A percentile compares a stretch with the other conserved stretches of the same genome.
phyloP scores from a whole-genome alignment of 2,797 vertebrate species.

The Poecilia gillii region DNA sequence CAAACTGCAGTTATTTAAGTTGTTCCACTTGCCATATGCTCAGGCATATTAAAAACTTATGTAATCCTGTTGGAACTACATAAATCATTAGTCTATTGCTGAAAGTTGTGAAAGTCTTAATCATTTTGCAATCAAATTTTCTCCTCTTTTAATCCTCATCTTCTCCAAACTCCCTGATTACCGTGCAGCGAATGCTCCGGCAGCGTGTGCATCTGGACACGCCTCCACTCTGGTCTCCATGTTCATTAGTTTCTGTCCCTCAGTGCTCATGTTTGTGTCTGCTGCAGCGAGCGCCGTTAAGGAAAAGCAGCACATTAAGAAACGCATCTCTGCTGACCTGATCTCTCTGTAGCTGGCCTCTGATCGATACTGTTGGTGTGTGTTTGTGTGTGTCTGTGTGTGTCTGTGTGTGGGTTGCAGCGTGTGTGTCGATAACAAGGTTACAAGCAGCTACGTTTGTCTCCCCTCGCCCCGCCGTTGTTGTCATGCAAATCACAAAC shows the following conservation, averaged over 20 bases:
- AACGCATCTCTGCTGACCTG: constrained; percentile 56
- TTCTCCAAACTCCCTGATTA: neutral
- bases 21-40: neutral
- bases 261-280: constrained; percentile 4
- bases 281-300: constrained; percentile 25
- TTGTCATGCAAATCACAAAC: constrained; percentile 61
- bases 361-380: constrained; percentile 30
- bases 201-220: neutral
- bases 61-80: neutral
- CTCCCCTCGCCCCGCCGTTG: constrained; percentile 11
- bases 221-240: neutral
- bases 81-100: neutral
- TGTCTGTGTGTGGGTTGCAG: neutral
- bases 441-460: neutral
- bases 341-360: constrained; percentile 22
- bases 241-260: neutral
- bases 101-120: neutral
- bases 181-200: neutral
- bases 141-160: neutral
- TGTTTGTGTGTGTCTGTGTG: neutral
- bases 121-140: neutral
- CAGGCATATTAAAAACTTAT: neutral
- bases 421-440: constrained; percentile 5
- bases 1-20: neutral
- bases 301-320: constrained; percentile 56